Base-by-base conservation (phyloP, 2,797 vertebrate genomes). In the Channallabes apus region DNA sequence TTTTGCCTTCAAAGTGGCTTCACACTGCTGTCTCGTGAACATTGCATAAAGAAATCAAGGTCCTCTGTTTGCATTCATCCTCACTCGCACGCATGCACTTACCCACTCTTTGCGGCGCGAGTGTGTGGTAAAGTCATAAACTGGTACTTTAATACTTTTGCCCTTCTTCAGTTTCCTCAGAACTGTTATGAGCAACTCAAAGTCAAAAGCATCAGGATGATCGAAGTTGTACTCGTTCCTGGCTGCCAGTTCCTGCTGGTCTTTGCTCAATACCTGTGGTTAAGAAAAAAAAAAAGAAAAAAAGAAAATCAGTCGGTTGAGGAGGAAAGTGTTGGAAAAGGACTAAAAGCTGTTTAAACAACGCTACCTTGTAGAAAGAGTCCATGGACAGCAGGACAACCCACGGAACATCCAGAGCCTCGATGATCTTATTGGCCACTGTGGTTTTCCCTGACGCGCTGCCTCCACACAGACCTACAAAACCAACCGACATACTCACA, bases 331-430 rank as follows among this genome's bases (percentile, higher is more conserved):
- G 4, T 32, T 7, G 14, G 51, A 56, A 22, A 1, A 51, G 14
- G 51, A 76, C 14, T 56, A 76, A 56, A 72, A 6, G 11, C 22
- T 41, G 35, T 24, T 32, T 46, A 71, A 46, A 46, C 7, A 1
- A 11, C 46, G 24, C 84, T 87, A 97, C 97, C 96, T 97, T 98
- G 90, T 98, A 98, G 91, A 97, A 98, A 6, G 96, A 97, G 88
- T 98, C 97, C 97, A 97, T 98, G 82, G 97, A 98, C 8, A 98
- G 96, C 54, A 97, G 94, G 62, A 97, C 97, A 75, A 98, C 97
- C 96, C 97, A 98, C 58, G 97, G 97, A 76, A 98, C 97, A 7
- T 97, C 96, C 90, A 98, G 92, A 0, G 97, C 97, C 85, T 98
- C 97, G 0, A 97, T 97, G 88, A 97, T 97, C 91, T 96, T 96